Base-by-base conservation (phyloP, 2,888 invertebrate species). In the Pogonocherus hispidulus region DNA sequence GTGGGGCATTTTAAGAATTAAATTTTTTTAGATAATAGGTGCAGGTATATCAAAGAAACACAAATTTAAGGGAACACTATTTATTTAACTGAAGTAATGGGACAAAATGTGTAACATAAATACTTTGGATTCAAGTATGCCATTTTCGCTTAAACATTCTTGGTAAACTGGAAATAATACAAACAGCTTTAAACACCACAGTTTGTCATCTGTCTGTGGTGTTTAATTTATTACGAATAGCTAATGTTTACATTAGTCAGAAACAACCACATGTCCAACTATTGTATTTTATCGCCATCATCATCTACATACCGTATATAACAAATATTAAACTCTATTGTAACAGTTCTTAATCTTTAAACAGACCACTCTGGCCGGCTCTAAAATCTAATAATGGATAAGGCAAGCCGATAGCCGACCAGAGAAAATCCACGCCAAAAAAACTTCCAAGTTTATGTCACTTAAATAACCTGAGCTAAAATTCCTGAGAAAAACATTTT, bases 1-100 rank as follows among this genome's bases (percentile, higher is more conserved):
- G 4, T 27, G 8, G 4, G 27, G 4, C 27, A 8, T 27, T 27
- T 27, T 27, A 27, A 5, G 8, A 27, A 5, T 27, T 8, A 27
- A 5, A 8, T 27, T 27, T 27, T 3, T 27, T 27, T n/a, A n/a
- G 8, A 5, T 8, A 23, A 32, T 14, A n/a, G 3, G 19, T 11
- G 8, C 5, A 44, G 32, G 22, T 14, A 3, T 5, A 35, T 18
- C 3, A 68, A 70, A 64, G 67, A 70, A 75, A 75, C 47, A 37
- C n/a, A 60, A 35, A 54, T 44, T 72, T 74, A 84, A 86, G 86
- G 86, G 86, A 86, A 86, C 86, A 86, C 86, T 86, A 85, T 86
- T 85, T 86, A 85, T 86, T 85, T 83, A 78, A 84, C 83, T 84
- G 85, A 85, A 85, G 81, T 83, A 83, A 82, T 81, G 80, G 81